These are phyloP conservation scores for Diarsia brunnea DNA, from an alignment of 2,888 invertebrate species.

Conservation along the genomic window DNA sequence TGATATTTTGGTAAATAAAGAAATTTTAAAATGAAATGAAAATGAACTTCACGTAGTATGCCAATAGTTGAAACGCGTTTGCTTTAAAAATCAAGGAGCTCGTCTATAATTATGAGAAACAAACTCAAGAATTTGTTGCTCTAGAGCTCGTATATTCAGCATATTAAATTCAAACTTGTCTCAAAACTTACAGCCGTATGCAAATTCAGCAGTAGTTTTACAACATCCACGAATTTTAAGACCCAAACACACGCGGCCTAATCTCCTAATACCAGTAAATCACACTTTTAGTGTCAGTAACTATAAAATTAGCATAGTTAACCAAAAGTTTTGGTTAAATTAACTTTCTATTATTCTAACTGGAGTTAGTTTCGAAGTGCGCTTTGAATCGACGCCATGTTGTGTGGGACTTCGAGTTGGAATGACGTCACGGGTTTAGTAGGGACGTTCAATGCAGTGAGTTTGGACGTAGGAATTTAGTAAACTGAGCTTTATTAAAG, in stretches of 20 bases:
- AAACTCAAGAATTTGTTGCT: constrained; percentile 17
- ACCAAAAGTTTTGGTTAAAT: constrained; percentile 63
- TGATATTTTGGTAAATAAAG: too few relatives aligned
- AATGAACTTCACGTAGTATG: not conserved
- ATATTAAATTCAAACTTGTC: constrained; percentile 38
- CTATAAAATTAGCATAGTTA: constrained; percentile 67
- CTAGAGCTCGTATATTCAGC: constrained; percentile 9
- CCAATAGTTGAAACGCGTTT: not conserved
- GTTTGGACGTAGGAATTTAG: not conserved
- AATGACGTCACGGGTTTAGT: constrained; percentile 33
- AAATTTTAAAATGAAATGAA: too few relatives aligned
- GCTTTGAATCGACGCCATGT: constrained; percentile 59
- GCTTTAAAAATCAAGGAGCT: not conserved
- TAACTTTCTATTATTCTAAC: constrained; percentile 68
- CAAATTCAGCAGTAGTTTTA: constrained; percentile 52
- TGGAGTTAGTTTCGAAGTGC: constrained; percentile 49
- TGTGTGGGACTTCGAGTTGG: constrained; percentile 30
- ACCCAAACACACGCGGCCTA: constrained; percentile 47
- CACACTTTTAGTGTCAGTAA: constrained; percentile 50
- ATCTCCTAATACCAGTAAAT: constrained; percentile 52
- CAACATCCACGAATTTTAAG: constrained; percentile 55
- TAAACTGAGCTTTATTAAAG: constrained; percentile 6
- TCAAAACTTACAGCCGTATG: constrained; percentile 45
- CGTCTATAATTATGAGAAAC: not conserved
- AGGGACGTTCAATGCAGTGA: constrained; percentile 32